A percentile compares a stretch with the other conserved stretches of the same genome.
Conservation (phyloP, 2,888 invertebrate species). For the Pandemis cinnamomeana region DNA sequence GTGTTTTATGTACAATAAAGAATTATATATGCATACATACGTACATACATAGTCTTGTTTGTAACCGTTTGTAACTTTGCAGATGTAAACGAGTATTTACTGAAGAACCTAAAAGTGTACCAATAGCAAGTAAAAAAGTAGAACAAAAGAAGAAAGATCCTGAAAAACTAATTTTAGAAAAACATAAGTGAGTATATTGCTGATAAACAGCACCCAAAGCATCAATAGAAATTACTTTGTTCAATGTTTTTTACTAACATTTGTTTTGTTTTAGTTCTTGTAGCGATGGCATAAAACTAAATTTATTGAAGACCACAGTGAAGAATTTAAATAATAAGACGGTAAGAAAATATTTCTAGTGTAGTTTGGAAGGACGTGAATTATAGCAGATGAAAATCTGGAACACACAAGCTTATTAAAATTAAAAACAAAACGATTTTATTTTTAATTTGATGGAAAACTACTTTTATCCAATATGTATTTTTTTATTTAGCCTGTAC, state of each 20-base stretch:
- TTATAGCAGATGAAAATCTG: background rate
- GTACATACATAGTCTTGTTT: slow-evolving; percentile 7
- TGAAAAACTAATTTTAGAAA: slow-evolving; percentile 70
- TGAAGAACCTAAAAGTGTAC: slow-evolving; percentile 88
- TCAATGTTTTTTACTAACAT: slow-evolving; percentile 27
- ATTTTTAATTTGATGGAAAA: slow-evolving; percentile 1
- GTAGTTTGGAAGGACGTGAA: slow-evolving; percentile 14
- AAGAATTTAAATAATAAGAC: slow-evolving; percentile 64
- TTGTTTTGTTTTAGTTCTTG: slow-evolving; percentile 59
- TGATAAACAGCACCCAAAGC: background rate
- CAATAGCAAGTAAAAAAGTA: slow-evolving; percentile 75
- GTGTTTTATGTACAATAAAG: too few relatives aligned
- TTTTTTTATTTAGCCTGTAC: slow-evolving; percentile 54
- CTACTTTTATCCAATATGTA: background rate
- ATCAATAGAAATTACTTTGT: background rate
- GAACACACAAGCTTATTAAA: background rate
- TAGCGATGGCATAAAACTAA: slow-evolving; percentile 77
- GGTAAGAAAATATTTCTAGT: slow-evolving; percentile 57
- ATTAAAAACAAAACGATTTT: slow-evolving; percentile 4
- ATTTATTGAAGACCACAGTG: slow-evolving; percentile 74
- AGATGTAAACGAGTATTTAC: slow-evolving; percentile 89
- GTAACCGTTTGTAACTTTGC: slow-evolving; percentile 44
- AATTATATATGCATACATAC: too few relatives aligned
- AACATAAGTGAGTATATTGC: slow-evolving; percentile 62
- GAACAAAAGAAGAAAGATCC: slow-evolving; percentile 81